A percentile compares a stretch with the other conserved stretches of the same genome.
Conservation (phyloP, 2,113 vertebrate genomes). For the Callionymus lyra region DNA sequence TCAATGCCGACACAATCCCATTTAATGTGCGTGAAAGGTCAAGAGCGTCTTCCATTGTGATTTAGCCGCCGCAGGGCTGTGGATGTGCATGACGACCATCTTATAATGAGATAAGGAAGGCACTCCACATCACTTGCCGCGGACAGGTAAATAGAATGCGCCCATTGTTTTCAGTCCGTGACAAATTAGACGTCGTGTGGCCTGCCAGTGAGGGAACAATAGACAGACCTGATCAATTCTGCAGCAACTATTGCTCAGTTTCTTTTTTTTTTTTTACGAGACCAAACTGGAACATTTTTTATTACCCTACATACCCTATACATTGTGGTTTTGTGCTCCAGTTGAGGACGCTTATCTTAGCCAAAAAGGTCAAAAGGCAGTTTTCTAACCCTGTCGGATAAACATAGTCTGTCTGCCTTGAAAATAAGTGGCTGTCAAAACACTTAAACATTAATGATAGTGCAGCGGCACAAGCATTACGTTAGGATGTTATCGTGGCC, state of each 20-base stretch:
- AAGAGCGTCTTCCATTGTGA: not conserved
- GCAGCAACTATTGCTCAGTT: conserved; percentile 5
- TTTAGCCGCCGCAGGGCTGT: not conserved
- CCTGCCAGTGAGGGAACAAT: conserved; percentile 18
- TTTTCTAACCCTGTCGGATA: not conserved
- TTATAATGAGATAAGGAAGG: conserved; percentile 19
- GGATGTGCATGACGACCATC: no score
- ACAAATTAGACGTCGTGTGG: conserved; percentile 21
- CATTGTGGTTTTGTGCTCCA: not conserved
- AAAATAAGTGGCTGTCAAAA: conserved; percentile 30
- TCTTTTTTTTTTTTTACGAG: not conserved
- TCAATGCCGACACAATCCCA: not conserved
- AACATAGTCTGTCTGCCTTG: not conserved
- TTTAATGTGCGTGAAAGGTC: not conserved
- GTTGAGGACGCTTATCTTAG: no score
- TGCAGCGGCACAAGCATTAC: conserved; percentile 10
- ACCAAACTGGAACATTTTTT: not conserved
- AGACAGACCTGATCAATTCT: conserved; percentile 4
- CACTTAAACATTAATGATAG: conserved; percentile 16
- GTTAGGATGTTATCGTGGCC: no score
- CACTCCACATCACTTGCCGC: conserved; percentile 12
- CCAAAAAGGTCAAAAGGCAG: not conserved
- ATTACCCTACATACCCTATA: not conserved
- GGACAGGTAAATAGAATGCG: conserved; percentile 13
- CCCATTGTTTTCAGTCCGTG: conserved; percentile 20